Conservation (phyloP, 2,888 invertebrate species). For the Pachliopta kotzebuea region DNA sequence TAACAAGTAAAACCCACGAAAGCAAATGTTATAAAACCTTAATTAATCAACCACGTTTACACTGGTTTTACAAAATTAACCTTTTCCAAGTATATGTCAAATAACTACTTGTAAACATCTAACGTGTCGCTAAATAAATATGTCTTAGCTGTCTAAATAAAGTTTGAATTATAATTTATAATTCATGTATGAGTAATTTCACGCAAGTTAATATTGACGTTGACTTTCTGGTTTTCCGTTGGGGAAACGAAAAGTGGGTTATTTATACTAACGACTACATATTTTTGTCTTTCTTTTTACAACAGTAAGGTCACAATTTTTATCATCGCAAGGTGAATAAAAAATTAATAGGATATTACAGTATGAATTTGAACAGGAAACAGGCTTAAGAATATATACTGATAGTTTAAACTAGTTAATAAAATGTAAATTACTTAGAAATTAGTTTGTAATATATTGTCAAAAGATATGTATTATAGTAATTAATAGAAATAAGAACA, state of each 20-base stretch:
- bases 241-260: neutral
- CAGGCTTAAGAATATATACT: too few relatives aligned
- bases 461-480: too few relatives aligned
- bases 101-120: neutral
- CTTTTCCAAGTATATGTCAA: constrained; percentile 6
- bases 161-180: constrained; percentile 10
- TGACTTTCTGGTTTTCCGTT: neutral
- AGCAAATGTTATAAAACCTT: constrained; percentile 6
- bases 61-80: neutral
- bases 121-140: constrained; percentile 15
- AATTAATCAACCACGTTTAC: neutral
- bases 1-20: too few relatives aligned
- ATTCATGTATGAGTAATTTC: constrained; percentile 7
- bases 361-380: too few relatives aligned
- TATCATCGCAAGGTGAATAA: neutral
- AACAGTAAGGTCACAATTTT: neutral
- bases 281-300: neutral
- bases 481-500: too few relatives aligned
- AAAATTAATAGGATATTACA: neutral
- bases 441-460: too few relatives aligned
- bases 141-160: neutral
- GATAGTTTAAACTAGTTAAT: too few relatives aligned
- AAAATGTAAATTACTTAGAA: too few relatives aligned
- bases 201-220: constrained; percentile 13
- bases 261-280: neutral